Percentiles rank a stretch among this genome's conserved stretches.
Evolutionary conservation across 2,888 invertebrate genomes (phyloP).

Genomic region (Cacoxenus indagator): DNA sequence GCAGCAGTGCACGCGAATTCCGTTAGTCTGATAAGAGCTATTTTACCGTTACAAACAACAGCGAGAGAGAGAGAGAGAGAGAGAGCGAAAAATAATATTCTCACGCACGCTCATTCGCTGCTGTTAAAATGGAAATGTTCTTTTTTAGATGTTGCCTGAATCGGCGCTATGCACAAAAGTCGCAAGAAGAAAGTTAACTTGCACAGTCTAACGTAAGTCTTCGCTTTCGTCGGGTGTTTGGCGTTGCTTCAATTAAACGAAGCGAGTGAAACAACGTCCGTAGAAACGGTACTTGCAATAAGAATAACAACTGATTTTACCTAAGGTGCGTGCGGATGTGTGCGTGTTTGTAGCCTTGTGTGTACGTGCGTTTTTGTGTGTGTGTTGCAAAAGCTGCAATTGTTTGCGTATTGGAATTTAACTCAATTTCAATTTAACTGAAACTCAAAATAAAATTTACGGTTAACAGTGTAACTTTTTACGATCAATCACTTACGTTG

Average conservation of each 20-base stretch:
- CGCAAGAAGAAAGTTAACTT: conserved; percentile 56
- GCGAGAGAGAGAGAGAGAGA: background rate
- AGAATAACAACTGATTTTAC: too few species aligned
- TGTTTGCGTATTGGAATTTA: conserved; percentile 33
- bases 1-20: conserved; percentile 55
- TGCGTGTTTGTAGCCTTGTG: too few species aligned
- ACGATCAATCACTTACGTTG: too few species aligned
- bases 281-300: too few species aligned
- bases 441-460: background rate
- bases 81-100: background rate
- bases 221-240: background rate
- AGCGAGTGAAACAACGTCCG: background rate
- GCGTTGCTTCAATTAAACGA: too few species aligned
- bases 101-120: conserved; percentile 37
- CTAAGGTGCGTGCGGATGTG: too few species aligned
- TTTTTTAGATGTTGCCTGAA: too few species aligned
- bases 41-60: conserved; percentile 32
- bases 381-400: conserved; percentile 33
- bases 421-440: conserved; percentile 20
- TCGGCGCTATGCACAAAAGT: conserved; percentile 40
- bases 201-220: conserved; percentile 42
- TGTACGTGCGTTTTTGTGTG: background rate
- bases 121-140: background rate
- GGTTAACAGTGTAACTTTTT: too few species aligned
- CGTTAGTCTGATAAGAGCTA: conserved; percentile 57